phyloP scores from a whole-genome alignment of 2,888 invertebrate species.

The Muschampia staudingeri region DNA sequence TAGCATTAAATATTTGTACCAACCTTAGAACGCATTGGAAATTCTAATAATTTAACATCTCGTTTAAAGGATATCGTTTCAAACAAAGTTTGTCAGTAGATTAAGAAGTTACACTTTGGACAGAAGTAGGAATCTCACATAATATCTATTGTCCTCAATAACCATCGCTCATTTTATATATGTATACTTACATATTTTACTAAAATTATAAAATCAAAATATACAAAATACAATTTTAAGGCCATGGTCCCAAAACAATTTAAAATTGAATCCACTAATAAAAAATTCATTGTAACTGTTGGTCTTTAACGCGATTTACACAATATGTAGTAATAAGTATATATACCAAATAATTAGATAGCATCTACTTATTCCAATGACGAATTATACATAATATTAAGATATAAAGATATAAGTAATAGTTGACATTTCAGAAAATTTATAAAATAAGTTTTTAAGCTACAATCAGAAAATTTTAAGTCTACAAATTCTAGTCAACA shows the following conservation, averaged over 20 bases:
- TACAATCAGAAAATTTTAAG: too few relatives aligned
- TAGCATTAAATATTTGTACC: neutral
- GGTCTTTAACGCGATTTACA: constrained; percentile 64
- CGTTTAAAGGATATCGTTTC: neutral
- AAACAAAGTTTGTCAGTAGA: constrained; percentile 27
- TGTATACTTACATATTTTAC: constrained; percentile 27
- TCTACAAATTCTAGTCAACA: too few relatives aligned
- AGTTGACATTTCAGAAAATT: too few relatives aligned
- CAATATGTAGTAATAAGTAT: neutral
- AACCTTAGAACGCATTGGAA: neutral
- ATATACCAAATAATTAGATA: too few relatives aligned
- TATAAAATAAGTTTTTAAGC: too few relatives aligned
- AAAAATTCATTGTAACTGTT: constrained; percentile 77
- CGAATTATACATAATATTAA: too few relatives aligned
- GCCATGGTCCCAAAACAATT: constrained; percentile 82
- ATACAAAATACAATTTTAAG: constrained; percentile 66
- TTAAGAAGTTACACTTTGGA: constrained; percentile 22
- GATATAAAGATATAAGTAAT: too few relatives aligned
- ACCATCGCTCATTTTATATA: neutral
- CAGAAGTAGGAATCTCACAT: constrained; percentile 36
- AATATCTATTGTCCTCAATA: constrained; percentile 1
- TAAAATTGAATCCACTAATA: constrained; percentile 66
- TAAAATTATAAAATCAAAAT: constrained; percentile 50
- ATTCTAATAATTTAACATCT: neutral
- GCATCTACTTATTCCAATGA: too few relatives aligned